Percentiles rank a stretch among this genome's conserved stretches.
Evolutionary conservation across 2,113 vertebrate species (phyloP).

Genomic region (Ictidomys tridecemlineatus): DNA sequence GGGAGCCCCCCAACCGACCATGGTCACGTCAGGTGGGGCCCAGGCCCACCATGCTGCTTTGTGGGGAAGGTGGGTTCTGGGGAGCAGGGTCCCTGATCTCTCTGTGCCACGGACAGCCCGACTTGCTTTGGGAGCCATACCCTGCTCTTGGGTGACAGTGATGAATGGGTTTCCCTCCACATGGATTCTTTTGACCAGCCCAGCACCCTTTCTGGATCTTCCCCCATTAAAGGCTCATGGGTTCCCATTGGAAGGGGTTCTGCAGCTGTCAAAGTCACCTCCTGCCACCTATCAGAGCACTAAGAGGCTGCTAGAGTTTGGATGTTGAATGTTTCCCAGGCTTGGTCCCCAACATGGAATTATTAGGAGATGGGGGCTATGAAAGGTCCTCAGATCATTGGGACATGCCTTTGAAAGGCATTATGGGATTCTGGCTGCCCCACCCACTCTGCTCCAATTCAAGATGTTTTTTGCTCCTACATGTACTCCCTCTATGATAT

Average conservation of each 20-base stretch:
- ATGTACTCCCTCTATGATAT: background rate
- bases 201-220: background rate
- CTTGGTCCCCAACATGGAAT: background rate
- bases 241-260: background rate
- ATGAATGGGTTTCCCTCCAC: background rate
- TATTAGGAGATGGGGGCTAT: background rate
- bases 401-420: background rate
- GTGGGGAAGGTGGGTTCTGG: rapidly evolving
- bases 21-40: background rate
- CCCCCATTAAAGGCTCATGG: too few species aligned
- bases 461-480: too few species aligned
- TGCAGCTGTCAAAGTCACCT: too few species aligned
- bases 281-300: background rate
- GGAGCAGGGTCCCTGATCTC: rapidly evolving
- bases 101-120: background rate
- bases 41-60: rapidly evolving
- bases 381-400: background rate
- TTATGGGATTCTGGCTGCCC: background rate
- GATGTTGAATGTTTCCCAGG: background rate
- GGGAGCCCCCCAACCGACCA: rapidly evolving
- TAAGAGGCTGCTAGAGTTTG: background rate
- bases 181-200: rapidly evolving
- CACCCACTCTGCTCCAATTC: too few species aligned
- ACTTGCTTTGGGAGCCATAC: background rate
- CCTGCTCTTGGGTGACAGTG: rapidly evolving